Evolutionary conservation across 2,797 vertebrate species (phyloP), one percentile per base, ranked within the genome.

Genomic region (Sebastiscus tertius): DNA sequence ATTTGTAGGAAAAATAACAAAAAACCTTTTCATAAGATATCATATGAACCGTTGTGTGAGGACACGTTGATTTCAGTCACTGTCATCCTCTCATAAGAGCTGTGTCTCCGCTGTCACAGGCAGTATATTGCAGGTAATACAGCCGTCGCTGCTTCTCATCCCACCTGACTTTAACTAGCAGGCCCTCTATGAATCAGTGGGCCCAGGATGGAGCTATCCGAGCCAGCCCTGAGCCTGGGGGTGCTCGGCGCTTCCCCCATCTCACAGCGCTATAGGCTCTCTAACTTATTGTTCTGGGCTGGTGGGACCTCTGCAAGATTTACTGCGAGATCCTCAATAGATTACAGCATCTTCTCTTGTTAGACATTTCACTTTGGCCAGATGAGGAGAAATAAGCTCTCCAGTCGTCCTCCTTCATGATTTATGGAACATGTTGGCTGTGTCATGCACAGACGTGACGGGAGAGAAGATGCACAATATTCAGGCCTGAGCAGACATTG

Each of bases 271-370:
- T 76, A 42, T 31, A 80, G 71, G 75, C 75, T 81, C 49, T 84
- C 80, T 65, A 80, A 83, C 84, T 92, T 90, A 93, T 92, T 91
- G 87, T 81, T 80, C 83, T 73, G 88, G 77, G 90, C 88, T 86
- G 82, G 46, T 83, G 91, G 88, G 89, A 91, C 88, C n/a, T 39
- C 42, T 16, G 77, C 27, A 5, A 65, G 82, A 86, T 86, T 84
- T 79, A 84, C 79, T 81, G 85, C 34, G 4, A 82, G 80, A 87
- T 86, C 79, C 77, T 81, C 75, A 36, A 80, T 62, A 85, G 88
- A 92, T 90, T 88, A 80, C 83, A 71, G 66, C 62, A 5, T 81
- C 52, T 29, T 34, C 75, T 71, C 80, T 68, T 72, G 81, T 84
- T 71, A 83, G 85, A 86, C 85, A 55, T 75, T 85, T 88, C 72